Conservation (phyloP, 2,113 vertebrate genomes). For the Psammodynastes pulverulentus region DNA sequence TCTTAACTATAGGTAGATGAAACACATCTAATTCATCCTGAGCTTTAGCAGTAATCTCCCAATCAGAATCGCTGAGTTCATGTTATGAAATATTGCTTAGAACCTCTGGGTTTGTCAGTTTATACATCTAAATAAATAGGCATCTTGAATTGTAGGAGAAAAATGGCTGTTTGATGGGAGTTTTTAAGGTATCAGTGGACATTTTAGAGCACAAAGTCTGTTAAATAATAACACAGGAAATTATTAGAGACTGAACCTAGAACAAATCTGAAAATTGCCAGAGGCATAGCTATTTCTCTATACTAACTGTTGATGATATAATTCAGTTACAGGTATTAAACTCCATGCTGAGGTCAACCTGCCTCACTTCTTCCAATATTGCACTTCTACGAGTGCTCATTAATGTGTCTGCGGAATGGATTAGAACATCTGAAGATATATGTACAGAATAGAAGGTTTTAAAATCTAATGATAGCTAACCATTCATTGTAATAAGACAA, state of each 20-base stretch:
- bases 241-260: slow-evolving; percentile 67
- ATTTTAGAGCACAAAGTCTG: slow-evolving; percentile 55
- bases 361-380: slow-evolving; percentile 76
- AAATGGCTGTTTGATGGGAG: slow-evolving; percentile 41
- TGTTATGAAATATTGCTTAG: slow-evolving; percentile 37
- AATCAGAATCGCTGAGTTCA: not conserved
- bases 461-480: slow-evolving; percentile 75
- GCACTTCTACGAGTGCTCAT: slow-evolving; percentile 79
- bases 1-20: not conserved
- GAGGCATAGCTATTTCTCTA: slow-evolving; percentile 77
- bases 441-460: slow-evolving; percentile 69
- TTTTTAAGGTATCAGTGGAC: slow-evolving; percentile 35
- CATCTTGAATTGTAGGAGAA: slow-evolving; percentile 16
- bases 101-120: not conserved
- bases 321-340: slow-evolving; percentile 84
- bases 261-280: slow-evolving; percentile 74
- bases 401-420: slow-evolving; percentile 80
- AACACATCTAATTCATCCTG: not conserved
- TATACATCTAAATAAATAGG: not conserved
- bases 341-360: slow-evolving; percentile 76
- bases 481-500: slow-evolving; percentile 71
- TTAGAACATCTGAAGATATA: slow-evolving; percentile 81
- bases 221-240: slow-evolving; percentile 57
- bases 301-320: slow-evolving; percentile 73
- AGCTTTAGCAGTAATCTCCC: not conserved